Evolutionary conservation across 2,797 vertebrate genomes (phyloP).

Genomic region (Phalanger gymnotis): DNA sequence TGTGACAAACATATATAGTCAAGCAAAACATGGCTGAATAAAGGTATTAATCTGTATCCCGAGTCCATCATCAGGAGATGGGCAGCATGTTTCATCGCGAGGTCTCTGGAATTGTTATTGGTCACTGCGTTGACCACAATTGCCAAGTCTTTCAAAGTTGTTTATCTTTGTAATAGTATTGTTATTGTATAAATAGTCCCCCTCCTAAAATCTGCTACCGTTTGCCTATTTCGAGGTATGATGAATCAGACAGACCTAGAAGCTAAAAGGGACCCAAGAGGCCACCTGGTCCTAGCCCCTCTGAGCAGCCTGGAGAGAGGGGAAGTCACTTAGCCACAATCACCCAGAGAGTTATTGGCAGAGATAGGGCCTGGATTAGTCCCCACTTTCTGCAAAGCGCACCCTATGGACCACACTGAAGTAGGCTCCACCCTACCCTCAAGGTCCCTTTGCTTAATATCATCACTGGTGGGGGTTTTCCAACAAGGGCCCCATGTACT

Average conservation of each 20-base stretch:
- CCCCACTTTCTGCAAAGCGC: neutral
- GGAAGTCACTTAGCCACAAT: neutral
- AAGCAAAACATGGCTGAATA: neutral
- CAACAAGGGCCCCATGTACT: neutral
- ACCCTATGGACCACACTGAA: rapidly evolving
- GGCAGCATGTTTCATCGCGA: neutral
- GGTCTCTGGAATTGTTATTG: neutral
- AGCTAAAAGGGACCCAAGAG: neutral
- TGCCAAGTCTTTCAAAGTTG: neutral
- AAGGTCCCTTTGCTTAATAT: neutral
- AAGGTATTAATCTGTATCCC: neutral
- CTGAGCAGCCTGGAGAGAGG: neutral
- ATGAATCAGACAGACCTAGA: neutral
- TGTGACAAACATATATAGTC: neutral
- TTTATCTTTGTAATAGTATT: neutral
- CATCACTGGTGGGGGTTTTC: neutral
- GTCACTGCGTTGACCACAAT: neutral
- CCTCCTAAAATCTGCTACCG: neutral
- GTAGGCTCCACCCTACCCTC: neutral
- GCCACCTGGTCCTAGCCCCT: neutral
- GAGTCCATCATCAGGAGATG: neutral
- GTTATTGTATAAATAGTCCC: neutral
- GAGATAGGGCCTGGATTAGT: neutral
- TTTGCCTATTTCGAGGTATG: neutral
- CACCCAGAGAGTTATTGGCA: neutral